Evolutionary conservation across 2,797 vertebrate species (phyloP).

Genomic region (Choloepus didactylus): DNA sequence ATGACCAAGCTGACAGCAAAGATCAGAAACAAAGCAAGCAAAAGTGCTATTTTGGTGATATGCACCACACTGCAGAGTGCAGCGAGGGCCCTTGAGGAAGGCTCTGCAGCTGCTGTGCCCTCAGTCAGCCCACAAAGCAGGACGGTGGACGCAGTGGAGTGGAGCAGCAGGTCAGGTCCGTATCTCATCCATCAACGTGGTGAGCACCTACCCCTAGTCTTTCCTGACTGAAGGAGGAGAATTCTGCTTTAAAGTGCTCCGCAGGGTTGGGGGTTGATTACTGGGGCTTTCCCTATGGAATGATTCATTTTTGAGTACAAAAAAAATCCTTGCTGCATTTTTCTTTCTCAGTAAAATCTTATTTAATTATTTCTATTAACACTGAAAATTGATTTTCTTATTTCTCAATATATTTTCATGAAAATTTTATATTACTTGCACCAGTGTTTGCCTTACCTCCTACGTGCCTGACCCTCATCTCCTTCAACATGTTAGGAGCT

Average conservation of each 20-base stretch:
- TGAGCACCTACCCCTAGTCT: neutral
- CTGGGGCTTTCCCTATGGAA: neutral
- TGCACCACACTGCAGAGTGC: too few relatives aligned
- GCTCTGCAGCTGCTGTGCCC: too few relatives aligned
- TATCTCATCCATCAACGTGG: too few relatives aligned
- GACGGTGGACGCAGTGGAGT: too few relatives aligned
- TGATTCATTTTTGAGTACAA: neutral
- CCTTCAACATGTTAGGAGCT: too few relatives aligned
- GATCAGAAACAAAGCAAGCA: neutral
- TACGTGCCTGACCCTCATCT: too few relatives aligned
- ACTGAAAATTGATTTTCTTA: neutral
- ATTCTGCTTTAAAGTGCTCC: neutral
- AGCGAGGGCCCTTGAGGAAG: neutral
- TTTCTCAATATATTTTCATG: neutral
- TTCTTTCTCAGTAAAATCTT: neutral
- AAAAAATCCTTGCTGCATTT: neutral
- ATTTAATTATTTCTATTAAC: neutral
- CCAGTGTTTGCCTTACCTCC: too few relatives aligned
- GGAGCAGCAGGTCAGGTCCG: too few relatives aligned
- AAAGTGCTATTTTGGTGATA: too few relatives aligned
- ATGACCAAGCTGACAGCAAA: neutral
- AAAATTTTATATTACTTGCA: neutral
- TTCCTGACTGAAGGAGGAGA: too few relatives aligned
- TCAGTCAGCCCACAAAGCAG: too few relatives aligned
- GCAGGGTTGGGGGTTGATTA: neutral